These are phyloP conservation scores for Bettongia penicillata DNA, from an alignment of 2,113 vertebrate species.

Conservation along the genomic window DNA sequence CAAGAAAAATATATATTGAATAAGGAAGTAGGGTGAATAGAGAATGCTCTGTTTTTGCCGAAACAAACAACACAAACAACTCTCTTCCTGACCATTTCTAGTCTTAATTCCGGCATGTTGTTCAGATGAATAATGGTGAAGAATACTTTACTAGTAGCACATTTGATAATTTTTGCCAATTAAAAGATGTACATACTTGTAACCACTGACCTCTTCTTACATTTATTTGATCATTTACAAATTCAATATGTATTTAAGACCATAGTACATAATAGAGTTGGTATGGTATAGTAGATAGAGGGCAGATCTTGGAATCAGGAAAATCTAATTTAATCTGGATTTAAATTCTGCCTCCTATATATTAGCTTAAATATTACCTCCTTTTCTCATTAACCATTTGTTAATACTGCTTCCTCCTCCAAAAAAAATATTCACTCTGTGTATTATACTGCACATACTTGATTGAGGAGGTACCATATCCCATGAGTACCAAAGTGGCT, in stretches of 20 bases:
- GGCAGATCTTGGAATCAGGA: neutral
- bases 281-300: neutral
- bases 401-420: neutral
- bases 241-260: neutral
- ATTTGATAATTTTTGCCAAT: neutral
- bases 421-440: neutral
- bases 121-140: neutral
- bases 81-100: neutral
- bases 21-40: neutral
- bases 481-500: neutral
- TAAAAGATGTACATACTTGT: neutral
- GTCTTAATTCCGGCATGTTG: neutral
- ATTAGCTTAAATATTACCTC: neutral
- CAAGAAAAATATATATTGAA: neutral
- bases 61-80: neutral
- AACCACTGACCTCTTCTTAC: too few relatives aligned
- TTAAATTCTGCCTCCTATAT: neutral
- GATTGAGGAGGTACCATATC: neutral
- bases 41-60: too few relatives aligned
- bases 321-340: neutral
- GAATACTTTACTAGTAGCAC: neutral
- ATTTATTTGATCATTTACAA: too few relatives aligned
- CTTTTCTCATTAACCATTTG: neutral
- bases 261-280: neutral
- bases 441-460: neutral